phyloP scores from a whole-genome alignment of 2,888 invertebrate genomes.

The Perdita meconis region DNA sequence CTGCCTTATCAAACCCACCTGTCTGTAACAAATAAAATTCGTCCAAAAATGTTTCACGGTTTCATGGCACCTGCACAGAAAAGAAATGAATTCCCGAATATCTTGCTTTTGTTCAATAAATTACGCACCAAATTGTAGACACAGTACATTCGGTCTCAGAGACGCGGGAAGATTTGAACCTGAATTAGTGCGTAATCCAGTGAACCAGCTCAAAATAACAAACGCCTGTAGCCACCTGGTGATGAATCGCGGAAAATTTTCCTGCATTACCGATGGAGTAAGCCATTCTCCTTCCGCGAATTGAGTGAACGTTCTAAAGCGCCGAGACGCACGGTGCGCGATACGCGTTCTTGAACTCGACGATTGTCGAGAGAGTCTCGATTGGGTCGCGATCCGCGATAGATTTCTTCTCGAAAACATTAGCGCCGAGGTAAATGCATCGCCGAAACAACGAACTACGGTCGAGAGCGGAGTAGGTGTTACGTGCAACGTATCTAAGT shows the following conservation, averaged over 20 bases:
- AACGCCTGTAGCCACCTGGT: neutral
- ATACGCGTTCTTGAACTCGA: conserved; percentile 32
- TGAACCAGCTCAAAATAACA: neutral
- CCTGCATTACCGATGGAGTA: conserved; percentile 17
- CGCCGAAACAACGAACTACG: conserved; percentile 57
- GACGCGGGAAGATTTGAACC: no score
- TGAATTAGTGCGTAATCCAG: no score
- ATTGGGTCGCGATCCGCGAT: conserved; percentile 32
- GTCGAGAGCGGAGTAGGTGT: conserved; percentile 24
- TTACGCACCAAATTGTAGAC: no score
- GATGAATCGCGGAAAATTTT: neutral
- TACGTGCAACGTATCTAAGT: conserved; percentile 15
- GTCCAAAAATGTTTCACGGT: no score
- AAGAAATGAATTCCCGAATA: no score
- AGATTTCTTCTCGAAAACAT: conserved; percentile 55
- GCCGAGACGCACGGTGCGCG: conserved; percentile 11
- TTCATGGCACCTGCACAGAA: no score
- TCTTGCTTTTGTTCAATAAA: no score
- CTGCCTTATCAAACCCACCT: no score
- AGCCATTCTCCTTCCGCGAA: neutral
- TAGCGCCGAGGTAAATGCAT: conserved; percentile 51
- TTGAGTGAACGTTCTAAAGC: conserved; percentile 36
- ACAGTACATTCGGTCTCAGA: no score
- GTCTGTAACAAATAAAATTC: no score
- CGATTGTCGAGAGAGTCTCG: conserved; percentile 31